Conservation (phyloP, 2,113 vertebrate genomes). For the Salvator merianae region DNA sequence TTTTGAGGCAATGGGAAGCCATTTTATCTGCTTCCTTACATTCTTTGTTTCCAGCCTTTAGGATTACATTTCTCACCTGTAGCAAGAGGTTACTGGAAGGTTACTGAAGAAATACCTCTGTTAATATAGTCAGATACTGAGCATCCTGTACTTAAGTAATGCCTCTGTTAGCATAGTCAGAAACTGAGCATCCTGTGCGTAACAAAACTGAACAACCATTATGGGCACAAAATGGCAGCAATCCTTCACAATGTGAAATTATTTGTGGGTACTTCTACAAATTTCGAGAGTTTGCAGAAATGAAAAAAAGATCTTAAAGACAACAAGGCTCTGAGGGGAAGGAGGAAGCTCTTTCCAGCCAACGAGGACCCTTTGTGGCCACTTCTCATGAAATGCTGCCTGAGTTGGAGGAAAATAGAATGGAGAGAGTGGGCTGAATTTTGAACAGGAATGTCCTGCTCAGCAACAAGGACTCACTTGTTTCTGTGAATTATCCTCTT, state of each 20-base stretch:
- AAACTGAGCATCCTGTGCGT: no score
- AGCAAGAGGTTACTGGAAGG: no score
- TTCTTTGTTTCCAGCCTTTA: no score
- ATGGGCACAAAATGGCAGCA: background rate
- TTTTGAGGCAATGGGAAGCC: no score
- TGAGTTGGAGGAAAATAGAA: background rate
- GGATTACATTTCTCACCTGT: no score
- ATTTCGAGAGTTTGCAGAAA: background rate
- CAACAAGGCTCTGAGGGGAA: background rate
- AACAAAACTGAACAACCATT: no score
- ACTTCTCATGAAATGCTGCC: background rate
- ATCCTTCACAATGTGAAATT: background rate
- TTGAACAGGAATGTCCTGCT: background rate
- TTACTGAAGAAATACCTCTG: no score
- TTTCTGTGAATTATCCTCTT: conserved; percentile 30
- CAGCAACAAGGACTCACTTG: background rate
- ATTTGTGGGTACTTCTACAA: background rate
- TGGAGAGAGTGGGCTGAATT: background rate
- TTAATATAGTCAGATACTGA: no score
- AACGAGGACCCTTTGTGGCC: background rate
- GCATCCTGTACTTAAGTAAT: no score
- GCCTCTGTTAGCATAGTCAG: no score
- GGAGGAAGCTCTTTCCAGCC: background rate
- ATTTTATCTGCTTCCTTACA: no score
- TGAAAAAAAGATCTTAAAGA: background rate